A percentile compares a stretch with the other conserved stretches of the same genome.
Conservation (phyloP, 1,140 invertebrate genomes). For the Bradynema listronoti region DNA sequence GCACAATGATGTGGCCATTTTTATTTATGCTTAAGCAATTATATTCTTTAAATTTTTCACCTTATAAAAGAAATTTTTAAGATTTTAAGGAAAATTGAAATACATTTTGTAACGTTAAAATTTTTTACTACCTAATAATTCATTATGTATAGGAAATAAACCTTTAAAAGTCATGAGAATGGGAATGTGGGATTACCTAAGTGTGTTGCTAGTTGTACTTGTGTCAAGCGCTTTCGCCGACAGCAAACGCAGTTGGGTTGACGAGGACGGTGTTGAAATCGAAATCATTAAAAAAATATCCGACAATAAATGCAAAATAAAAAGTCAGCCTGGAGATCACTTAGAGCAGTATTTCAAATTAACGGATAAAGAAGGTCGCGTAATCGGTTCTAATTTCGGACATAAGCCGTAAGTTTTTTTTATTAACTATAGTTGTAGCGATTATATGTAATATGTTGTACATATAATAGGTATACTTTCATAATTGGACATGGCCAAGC, state of each 20-base stretch:
- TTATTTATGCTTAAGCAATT: no score
- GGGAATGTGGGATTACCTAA: conserved; percentile 13
- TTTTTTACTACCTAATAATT: not conserved
- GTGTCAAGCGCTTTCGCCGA: conserved; percentile 28
- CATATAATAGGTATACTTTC: conserved; percentile 42
- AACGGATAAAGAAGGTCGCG: conserved; percentile 47
- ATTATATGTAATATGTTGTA: no score
- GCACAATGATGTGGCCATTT: no score
- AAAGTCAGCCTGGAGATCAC: conserved; percentile 46
- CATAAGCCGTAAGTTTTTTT: conserved; percentile 27
- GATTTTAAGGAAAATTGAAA: not conserved
- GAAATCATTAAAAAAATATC: conserved; percentile 58
- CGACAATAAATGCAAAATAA: conserved; percentile 51
- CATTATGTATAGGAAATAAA: no score
- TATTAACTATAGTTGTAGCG: no score
- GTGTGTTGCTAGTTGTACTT: conserved; percentile 6
- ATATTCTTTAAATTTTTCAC: no score
- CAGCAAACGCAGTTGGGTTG: conserved; percentile 45
- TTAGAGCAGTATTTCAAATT: conserved; percentile 55
- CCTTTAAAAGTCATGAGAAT: conserved; percentile 8
- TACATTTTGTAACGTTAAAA: not conserved
- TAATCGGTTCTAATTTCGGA: conserved; percentile 50
- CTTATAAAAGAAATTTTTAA: not conserved
- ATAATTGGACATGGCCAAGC: conserved; percentile 49
- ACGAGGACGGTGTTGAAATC: conserved; percentile 56